Conservation (phyloP, 2,797 vertebrate species). For the Gadopsis bispinosus region DNA sequence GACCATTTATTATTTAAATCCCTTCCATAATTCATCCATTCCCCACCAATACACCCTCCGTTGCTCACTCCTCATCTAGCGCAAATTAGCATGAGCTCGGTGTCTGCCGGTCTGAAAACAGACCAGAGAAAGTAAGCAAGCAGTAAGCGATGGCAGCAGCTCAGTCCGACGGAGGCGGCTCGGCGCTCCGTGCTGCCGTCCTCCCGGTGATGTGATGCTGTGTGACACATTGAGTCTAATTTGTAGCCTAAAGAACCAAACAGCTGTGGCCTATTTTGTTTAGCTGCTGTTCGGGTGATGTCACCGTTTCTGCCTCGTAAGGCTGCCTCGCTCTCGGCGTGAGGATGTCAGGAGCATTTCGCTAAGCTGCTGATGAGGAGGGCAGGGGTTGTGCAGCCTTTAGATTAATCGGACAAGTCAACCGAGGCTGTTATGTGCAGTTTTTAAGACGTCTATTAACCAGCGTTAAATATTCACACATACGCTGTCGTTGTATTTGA, state of each 20-base stretch:
- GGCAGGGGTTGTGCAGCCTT: conserved; percentile 68
- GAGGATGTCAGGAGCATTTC: conserved; percentile 85
- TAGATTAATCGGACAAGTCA: conserved; percentile 67
- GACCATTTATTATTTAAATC: conserved; percentile 81
- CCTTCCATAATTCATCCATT: conserved; percentile 79
- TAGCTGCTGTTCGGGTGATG: conserved; percentile 83
- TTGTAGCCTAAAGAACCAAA: conserved; percentile 92
- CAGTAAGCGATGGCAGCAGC: conserved; percentile 48
- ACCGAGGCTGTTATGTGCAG: conserved; percentile 46
- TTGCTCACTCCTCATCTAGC: conserved; percentile 44
- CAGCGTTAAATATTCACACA: conserved; percentile 61
- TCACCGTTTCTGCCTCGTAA: conserved; percentile 88
- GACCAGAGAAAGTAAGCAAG: conserved; percentile 49
- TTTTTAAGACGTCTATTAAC: conserved; percentile 58
- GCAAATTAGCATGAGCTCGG: conserved; percentile 68
- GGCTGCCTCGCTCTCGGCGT: conserved; percentile 85
- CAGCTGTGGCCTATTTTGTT: conserved; percentile 94
- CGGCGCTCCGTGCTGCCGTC: conserved; percentile 67
- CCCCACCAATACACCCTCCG: conserved; percentile 58
- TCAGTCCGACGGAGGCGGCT: conserved; percentile 54
- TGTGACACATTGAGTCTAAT: conserved; percentile 93
- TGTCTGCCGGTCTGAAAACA: conserved; percentile 53
- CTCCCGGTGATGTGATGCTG: conserved; percentile 89
- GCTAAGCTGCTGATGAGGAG: conserved; percentile 73
- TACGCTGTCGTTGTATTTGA: conserved; percentile 22